Evolutionary conservation across 2,797 vertebrate genomes (phyloP), one percentile per base, ranked within the genome.

Genomic region (Tiaroga cobitis): DNA sequence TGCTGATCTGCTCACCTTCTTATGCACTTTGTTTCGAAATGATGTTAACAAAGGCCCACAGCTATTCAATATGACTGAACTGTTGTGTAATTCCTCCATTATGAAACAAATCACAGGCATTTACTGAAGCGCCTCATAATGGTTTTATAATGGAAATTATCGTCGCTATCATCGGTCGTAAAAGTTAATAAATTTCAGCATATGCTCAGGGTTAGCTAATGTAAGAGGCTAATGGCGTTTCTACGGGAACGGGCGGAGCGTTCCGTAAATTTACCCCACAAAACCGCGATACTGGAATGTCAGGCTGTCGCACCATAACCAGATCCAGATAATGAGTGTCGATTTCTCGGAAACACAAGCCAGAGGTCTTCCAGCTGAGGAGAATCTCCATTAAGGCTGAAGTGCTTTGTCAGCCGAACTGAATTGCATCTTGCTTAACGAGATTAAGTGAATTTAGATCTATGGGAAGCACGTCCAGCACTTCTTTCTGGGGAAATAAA

Each of bases 401-500:
- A 49, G 56, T 41, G 80, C 83, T 87, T 76, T 77, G 84, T 86
- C 68, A 84, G 79, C 61, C 61, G 15, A 24, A 80, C 83, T 59
- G 74, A 10, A 83, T 68, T 82, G 74, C 72, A 79, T 82, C 80
- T 82, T 65, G 10, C 83, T 79, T 80, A 85, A 85, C 39, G 5
- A 85, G 76, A 89, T 80, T 76, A 89, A 85, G 78, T 39, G 88
- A 85, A 46, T 69, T 37, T 51, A 87, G 70, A 72, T 83, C 51
- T 46, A 43, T 56, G 51, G 21, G 56, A 78, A 76, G 67, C 73
- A 67, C 46, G 24, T 59, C 73, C 79, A 18, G 21, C 72, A 59
- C 18, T 41, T 54, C 70, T 87, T 76, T 85, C 82, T 70, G 24
- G 80, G 85, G 80, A 82, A 77, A 74, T 81, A 70, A 77, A 82